Base-by-base conservation (phyloP, 2,113 vertebrate genomes). In the Coregonus clupeaformis region DNA sequence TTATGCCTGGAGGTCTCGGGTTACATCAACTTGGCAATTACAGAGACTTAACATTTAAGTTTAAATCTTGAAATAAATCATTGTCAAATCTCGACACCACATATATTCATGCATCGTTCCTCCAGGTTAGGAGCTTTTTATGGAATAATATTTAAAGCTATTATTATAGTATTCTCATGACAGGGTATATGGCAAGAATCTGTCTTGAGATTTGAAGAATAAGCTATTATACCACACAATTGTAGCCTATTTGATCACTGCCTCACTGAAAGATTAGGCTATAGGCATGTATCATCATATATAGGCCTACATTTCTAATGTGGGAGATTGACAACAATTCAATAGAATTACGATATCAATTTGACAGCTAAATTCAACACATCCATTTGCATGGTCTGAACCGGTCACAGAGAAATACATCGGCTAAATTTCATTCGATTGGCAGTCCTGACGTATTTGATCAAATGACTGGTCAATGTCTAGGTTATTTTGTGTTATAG, bases 21-120 rank as follows among this genome's bases (percentile, higher is more conserved):
- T 94, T 95, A 94, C 91, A 93, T 90, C 92, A 18, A 52, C 82
- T 92, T 90, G 91, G 93, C 91, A 91, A 94, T 93, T 93, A 92
- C n/a, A 60, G n/a, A 60, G 57, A 13, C n/a, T 22, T 60, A 22
- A 59, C 7, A 9, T 22, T 59, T 59, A 60, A 42, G n/a, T n/a
- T 60, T 9, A 18, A 18, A 52, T 60, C 6, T 60, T 9, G 57
- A 60, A 22, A 60, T 24, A 60, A 60, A 60, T 60, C 4, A 7
- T n/a, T 20, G 57, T 59, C n/a, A 16, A n/a, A 60, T 11, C n/a
- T 60, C 6, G n/a, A 22, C 57, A 60, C 20, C 57, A 24, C 57
- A n/a, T n/a, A 11, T 42, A 42, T 42, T 42, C 9, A 11, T 42
- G 36, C 9, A 52, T 52, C 49, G 14, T 52, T 52, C 49, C 49